phyloP scores from a whole-genome alignment of 1,140 invertebrate genomes.

The Drosophila saltans region DNA sequence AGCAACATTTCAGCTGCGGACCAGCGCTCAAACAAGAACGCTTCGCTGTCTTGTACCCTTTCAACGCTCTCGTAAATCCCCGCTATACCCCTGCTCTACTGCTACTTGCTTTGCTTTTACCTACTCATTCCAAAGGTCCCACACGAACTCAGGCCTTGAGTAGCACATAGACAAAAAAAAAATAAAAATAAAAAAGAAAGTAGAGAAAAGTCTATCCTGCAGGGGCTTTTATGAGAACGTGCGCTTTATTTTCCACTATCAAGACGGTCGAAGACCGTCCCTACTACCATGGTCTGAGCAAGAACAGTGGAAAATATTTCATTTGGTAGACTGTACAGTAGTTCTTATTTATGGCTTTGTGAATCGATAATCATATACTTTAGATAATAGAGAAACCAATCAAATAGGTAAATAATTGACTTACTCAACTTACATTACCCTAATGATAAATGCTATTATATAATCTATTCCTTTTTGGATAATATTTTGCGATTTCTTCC shows the following conservation, averaged over 20 bases:
- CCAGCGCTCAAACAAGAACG: slow-evolving; percentile 28
- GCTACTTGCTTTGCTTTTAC: neutral
- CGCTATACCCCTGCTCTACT: slow-evolving; percentile 14
- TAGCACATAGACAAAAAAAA: slow-evolving; percentile 48
- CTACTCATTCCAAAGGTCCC: slow-evolving; percentile 24
- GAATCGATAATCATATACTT: too few relatives aligned
- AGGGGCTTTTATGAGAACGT: slow-evolving; percentile 71
- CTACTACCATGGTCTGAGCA: neutral
- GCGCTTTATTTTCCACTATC: slow-evolving; percentile 61
- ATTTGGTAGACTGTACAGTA: too few relatives aligned
- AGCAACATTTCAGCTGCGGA: slow-evolving; percentile 73
- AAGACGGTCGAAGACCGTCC: slow-evolving; percentile 44
- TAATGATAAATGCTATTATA: too few relatives aligned
- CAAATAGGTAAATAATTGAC: too few relatives aligned
- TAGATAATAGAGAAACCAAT: too few relatives aligned
- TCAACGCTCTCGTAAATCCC: slow-evolving; percentile 56
- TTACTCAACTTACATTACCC: too few relatives aligned
- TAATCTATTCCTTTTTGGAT: too few relatives aligned
- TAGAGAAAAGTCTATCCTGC: slow-evolving; percentile 53
- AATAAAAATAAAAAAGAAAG: slow-evolving; percentile 22
- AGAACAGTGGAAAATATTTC: neutral
- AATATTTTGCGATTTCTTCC: neutral
- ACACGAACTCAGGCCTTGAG: slow-evolving; percentile 33
- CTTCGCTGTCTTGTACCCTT: slow-evolving; percentile 69
- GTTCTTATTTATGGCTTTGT: too few relatives aligned